Evolutionary conservation across 2,797 vertebrate species (phyloP), one percentile per base, ranked within the genome.

Genomic region (Florisuga fusca): DNA sequence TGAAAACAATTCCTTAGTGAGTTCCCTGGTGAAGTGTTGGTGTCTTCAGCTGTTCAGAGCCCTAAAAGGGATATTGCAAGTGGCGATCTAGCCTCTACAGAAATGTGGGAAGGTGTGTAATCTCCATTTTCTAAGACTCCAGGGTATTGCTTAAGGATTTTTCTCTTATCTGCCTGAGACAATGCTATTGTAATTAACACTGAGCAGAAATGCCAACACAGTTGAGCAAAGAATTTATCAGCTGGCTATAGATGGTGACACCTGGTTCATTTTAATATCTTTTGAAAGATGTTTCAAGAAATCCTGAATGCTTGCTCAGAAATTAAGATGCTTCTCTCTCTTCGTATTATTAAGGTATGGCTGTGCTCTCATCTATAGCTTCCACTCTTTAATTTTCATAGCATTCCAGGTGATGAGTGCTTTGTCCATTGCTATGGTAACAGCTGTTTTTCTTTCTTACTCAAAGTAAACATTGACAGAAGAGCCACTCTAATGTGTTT

Each of bases 361-460:
- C 82, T 84, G 59, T 31, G 48, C 91, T 72, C 73, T 72, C 75
- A 55, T 71, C 63, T 69, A 2, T 48, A 16, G n/a, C 45, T 48
- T 27, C 54, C 77, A 12, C 61, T 55, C 76, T 87, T 96, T 82
- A 74, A 73, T 96, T 95, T 83, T 54, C 53, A 6, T 29, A 68
- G 54, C 31, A 12, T 77, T 88, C 93, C 93, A 64, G 89, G 78
- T 77, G 58, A 29, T 87, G 76, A 51, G 87, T 48, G 12, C 41
- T 61, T 33, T 59, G 76, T 78, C 82, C 66, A 95, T 97, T 96
- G 94, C 97, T 95, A 94, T 95, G 93, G 97, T 63, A 93, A 95
- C 92, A 29, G 33, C 41, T 48, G 69, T 9, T 58, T 86, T 89
- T 57, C 71, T 67, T 90, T 91, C 82, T 76, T 61, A 51, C 74